Conservation (phyloP, 2,797 vertebrate genomes). For the Bryconaethiops microstoma region DNA sequence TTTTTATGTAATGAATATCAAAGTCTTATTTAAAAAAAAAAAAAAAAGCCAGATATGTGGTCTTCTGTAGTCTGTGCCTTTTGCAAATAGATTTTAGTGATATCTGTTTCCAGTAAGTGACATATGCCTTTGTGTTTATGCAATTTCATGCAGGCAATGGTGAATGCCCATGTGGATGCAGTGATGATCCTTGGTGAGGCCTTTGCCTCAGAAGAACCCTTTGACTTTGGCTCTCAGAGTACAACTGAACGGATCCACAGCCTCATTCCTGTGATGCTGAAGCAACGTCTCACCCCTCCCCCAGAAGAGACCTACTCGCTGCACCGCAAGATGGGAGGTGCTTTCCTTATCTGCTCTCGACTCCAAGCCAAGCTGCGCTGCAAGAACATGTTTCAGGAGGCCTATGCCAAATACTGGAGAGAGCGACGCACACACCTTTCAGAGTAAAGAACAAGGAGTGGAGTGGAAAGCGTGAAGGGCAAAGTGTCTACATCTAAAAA, state of each 20-base stretch:
- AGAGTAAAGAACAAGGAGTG: slow-evolving; percentile 3
- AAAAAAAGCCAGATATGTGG: too few species aligned
- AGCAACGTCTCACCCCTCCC: slow-evolving; percentile 89
- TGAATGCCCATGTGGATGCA: slow-evolving; percentile 91
- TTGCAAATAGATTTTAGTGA: background rate
- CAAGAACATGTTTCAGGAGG: slow-evolving; percentile 87
- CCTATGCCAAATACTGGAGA: slow-evolving; percentile 86
- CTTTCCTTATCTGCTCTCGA: slow-evolving; percentile 96
- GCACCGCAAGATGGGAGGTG: slow-evolving; percentile 97
- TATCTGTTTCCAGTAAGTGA: background rate
- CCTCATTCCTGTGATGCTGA: slow-evolving; percentile 94
- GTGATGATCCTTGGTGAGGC: slow-evolving; percentile 96
- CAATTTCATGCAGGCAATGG: slow-evolving; percentile 82
- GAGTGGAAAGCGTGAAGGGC: too few species aligned
- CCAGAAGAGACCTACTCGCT: slow-evolving; percentile 96
- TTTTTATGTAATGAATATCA: too few species aligned
- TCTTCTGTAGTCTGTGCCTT: background rate
- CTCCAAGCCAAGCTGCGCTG: slow-evolving; percentile 87
- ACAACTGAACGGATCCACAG: slow-evolving; percentile 94
- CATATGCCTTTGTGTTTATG: background rate
- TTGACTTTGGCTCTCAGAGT: slow-evolving; percentile 88
- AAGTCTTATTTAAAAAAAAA: too few species aligned
- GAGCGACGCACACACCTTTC: slow-evolving; percentile 65
- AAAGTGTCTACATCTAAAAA: background rate
- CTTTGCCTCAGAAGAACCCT: slow-evolving; percentile 83